Evolutionary conservation across 2,888 invertebrate genomes (phyloP), one percentile per base, ranked within the genome.

Genomic region (Heterodera filipjevi): DNA sequence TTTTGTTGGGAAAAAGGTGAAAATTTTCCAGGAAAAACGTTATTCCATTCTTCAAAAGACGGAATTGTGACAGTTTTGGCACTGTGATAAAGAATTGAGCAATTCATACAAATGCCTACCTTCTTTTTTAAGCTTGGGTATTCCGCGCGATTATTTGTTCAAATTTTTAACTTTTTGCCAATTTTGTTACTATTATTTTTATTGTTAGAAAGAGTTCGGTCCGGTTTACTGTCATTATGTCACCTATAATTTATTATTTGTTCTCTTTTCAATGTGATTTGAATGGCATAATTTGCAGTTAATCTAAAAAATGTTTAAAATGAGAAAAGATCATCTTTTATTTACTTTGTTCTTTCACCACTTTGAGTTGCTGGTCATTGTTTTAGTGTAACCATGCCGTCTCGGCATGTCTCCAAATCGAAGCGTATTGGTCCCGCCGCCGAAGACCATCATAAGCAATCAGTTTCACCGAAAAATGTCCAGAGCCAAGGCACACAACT

Each of bases 11-110:
- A 1, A n/a, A 59, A 59, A 22, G 0, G 14, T 53, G 10, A 22
- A 6, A 5, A 59, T 8, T 59, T 59, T 59, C 39, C 39, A 59
- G 59, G 75, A 94, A 90, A 96, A 95, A 90, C 92, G 98, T 89
- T 99, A 99, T 91, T 98, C 98, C 19, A 91, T 99, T 84, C 92
- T 98, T 19, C 83, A 82, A 46, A 87, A 87, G 80, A 84, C 86
- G 66, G 87, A 87, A 77, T 78, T 87, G 70, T 87, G 82, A 77
- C 64, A 49, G 22, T 75, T 75, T 64, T 64, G 59, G n/a, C 59
- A 59, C 30, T 64, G 44, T 75, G 44, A 75, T 66, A n/a, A n/a
- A 27, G 35, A 30, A 35, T 49, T 44, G 49, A 64, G 59, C 22
- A 64, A 44, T 59, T 75, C 19, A 49, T 8, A 59, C 59, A 8